Conservation (phyloP, 2,888 invertebrate species). For the Corbicula japonica region DNA sequence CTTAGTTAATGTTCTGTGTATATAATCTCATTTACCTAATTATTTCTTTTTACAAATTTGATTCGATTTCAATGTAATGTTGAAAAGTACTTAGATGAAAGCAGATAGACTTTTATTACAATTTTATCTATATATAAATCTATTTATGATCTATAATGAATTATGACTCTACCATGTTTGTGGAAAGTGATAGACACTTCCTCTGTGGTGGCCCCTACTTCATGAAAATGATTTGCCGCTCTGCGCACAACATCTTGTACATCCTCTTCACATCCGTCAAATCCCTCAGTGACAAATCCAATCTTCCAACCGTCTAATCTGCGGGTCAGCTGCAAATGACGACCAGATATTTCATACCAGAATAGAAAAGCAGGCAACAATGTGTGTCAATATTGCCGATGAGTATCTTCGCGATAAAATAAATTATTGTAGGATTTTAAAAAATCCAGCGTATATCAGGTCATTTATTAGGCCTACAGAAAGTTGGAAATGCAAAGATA, state of each 20-base stretch:
- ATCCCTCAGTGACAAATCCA: conserved; percentile 82
- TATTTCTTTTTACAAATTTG: too few relatives aligned
- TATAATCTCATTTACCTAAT: neutral
- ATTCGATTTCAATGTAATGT: too few relatives aligned
- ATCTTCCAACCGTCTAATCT: conserved; percentile 74
- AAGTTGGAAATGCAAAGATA: neutral
- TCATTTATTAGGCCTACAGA: neutral
- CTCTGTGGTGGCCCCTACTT: conserved; percentile 72
- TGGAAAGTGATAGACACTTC: conserved; percentile 81
- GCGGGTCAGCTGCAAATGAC: conserved; percentile 67
- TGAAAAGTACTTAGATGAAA: too few relatives aligned
- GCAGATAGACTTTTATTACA: neutral
- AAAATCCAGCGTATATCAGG: neutral
- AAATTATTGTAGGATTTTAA: neutral
- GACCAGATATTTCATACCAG: neutral
- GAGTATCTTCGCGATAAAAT: neutral
- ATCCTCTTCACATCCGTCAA: conserved; percentile 73
- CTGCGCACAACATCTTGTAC: conserved; percentile 72
- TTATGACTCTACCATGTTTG: conserved; percentile 66
- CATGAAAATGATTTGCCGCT: conserved; percentile 65
- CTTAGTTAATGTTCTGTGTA: neutral
- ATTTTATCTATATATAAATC: neutral
- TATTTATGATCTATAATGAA: neutral
- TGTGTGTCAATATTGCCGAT: neutral
- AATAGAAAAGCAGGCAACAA: neutral